Evolutionary conservation across 2,888 invertebrate species (phyloP).

Genomic region (Leptopilina syphax): DNA sequence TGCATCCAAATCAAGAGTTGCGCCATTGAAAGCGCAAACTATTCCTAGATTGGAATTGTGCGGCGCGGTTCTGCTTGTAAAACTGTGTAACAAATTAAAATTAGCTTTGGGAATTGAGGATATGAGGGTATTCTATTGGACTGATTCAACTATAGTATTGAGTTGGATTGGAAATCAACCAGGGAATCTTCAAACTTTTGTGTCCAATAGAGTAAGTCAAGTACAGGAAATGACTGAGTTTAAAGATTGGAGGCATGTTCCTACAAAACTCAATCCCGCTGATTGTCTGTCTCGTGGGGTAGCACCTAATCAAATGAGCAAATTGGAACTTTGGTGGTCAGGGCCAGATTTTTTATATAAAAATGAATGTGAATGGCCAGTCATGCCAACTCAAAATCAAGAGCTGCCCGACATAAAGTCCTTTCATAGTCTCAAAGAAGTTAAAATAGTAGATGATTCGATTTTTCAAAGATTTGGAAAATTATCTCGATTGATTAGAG

Average conservation of each 20-base stretch:
- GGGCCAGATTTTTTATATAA: neutral
- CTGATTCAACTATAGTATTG: slow-evolving; percentile 40
- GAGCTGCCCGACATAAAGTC: neutral
- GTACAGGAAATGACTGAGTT: neutral
- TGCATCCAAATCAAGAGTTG: slow-evolving; percentile 45
- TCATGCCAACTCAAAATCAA: neutral
- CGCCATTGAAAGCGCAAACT: slow-evolving; percentile 45
- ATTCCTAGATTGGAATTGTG: slow-evolving; percentile 44
- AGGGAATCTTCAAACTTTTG: slow-evolving; percentile 21
- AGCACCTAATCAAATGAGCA: neutral
- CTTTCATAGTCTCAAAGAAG: neutral
- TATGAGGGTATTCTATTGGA: slow-evolving; percentile 15
- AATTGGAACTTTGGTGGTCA: neutral
- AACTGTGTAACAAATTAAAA: neutral
- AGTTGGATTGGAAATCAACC: slow-evolving; percentile 27
- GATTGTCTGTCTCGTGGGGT: neutral
- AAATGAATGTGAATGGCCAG: neutral
- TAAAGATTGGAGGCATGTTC: neutral
- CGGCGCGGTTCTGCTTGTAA: slow-evolving; percentile 42
- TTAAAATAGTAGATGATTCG: neutral
- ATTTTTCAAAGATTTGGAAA: neutral
- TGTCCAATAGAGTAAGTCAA: slow-evolving; percentile 41
- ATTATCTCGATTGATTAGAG: neutral
- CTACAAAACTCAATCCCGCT: neutral
- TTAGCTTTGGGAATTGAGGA: neutral